phyloP scores from a whole-genome alignment of 2,113 vertebrate species.

The Syngnathoides biaculeatus region DNA sequence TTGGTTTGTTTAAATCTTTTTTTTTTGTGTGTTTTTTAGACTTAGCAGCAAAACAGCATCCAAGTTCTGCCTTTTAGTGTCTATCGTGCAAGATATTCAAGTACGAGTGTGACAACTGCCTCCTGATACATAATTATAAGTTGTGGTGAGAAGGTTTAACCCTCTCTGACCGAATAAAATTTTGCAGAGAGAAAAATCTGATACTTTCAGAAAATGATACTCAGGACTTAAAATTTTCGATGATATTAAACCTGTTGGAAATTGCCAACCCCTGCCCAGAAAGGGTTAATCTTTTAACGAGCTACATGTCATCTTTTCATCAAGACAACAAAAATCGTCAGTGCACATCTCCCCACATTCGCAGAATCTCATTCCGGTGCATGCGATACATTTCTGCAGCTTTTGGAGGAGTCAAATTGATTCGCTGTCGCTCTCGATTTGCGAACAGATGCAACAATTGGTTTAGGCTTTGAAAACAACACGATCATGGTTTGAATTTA shows the following conservation, averaged over 20 bases:
- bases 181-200: too few relatives aligned
- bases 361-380: neutral
- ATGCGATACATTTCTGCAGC: constrained; percentile 14
- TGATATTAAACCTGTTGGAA: too few relatives aligned
- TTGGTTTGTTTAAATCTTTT: neutral
- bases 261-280: too few relatives aligned
- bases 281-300: too few relatives aligned
- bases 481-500: constrained; percentile 3
- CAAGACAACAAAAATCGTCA: neutral
- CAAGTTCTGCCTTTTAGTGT: neutral
- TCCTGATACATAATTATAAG: too few relatives aligned
- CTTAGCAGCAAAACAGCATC: neutral
- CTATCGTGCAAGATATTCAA: neutral
- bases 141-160: neutral
- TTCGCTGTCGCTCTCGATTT: constrained; percentile 21
- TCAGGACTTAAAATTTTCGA: too few relatives aligned
- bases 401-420: constrained; percentile 17
- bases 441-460: neutral
- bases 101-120: neutral
- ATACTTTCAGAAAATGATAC: too few relatives aligned
- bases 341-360: neutral
- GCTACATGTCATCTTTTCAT: neutral
- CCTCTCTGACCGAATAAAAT: too few relatives aligned
- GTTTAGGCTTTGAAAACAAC: neutral
- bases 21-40: neutral